Conservation (phyloP, 2,797 vertebrate genomes). For the Loris lydekkerianus region DNA sequence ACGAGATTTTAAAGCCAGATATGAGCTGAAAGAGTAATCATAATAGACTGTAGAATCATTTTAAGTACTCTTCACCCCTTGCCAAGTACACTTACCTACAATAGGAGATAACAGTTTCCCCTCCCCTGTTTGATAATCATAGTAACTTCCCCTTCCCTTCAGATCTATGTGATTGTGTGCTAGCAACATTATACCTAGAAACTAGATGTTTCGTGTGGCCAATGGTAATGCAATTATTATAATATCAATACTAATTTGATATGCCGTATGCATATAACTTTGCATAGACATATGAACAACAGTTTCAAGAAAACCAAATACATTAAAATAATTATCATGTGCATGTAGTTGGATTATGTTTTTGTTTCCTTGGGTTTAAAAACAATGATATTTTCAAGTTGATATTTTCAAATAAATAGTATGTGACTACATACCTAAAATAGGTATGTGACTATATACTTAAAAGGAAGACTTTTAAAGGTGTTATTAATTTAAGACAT, state of each 20-base stretch:
- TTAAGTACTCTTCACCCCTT: conserved; percentile 24
- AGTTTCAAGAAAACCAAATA: conserved; percentile 51
- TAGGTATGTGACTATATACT: conserved; percentile 15
- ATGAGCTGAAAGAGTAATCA: neutral
- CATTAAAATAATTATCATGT: conserved; percentile 32
- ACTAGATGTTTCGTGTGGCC: neutral
- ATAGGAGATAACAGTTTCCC: neutral
- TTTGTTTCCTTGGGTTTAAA: conserved; percentile 40
- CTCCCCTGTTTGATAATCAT: neutral
- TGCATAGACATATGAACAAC: neutral
- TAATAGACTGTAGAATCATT: conserved; percentile 11
- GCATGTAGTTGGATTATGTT: conserved; percentile 10
- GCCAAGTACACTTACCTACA: neutral
- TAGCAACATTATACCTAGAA: conserved; percentile 8
- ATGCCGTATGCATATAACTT: neutral
- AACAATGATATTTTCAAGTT: conserved; percentile 41
- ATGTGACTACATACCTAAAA: conserved; percentile 19
- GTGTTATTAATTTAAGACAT: neutral
- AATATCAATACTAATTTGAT: conserved; percentile 18
- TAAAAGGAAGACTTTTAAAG: neutral
- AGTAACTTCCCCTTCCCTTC: neutral
- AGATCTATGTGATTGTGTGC: neutral
- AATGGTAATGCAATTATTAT: neutral
- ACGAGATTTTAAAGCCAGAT: conserved; percentile 19
- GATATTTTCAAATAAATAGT: conserved; percentile 60